Evolutionary conservation across 2,888 invertebrate genomes (phyloP).

Genomic region (Andrena praecox): DNA sequence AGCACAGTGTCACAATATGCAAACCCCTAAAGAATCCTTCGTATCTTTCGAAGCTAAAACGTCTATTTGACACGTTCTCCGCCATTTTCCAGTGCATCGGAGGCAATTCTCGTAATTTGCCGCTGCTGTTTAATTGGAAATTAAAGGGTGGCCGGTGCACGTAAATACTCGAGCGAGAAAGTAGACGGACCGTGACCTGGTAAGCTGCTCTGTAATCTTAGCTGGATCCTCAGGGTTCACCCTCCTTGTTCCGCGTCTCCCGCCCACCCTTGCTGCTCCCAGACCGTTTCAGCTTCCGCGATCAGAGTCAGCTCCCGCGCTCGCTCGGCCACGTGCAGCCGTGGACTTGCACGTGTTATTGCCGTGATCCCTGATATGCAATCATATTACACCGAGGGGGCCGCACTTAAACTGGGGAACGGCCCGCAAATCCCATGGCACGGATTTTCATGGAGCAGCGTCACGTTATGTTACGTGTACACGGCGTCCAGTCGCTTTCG

Average conservation of each 20-base stretch:
- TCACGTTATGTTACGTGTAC: constrained; percentile 68
- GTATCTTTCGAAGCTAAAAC: too few relatives aligned
- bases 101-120: background rate
- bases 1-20: too few relatives aligned
- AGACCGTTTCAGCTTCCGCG: constrained; percentile 19
- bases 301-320: constrained; percentile 21
- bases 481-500: background rate
- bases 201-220: constrained; percentile 49
- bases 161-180: constrained; percentile 26
- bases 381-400: constrained; percentile 44
- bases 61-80: background rate
- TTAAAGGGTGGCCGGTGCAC: background rate
- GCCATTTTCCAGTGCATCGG: background rate
- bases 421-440: constrained; percentile 41
- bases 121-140: constrained; percentile 9
- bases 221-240: constrained; percentile 34
- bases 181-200: constrained; percentile 54
- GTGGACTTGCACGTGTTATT: constrained; percentile 47
- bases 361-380: background rate
- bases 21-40: too few relatives aligned
- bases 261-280: background rate
- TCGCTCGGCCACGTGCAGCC: constrained; percentile 3
- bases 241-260: background rate
- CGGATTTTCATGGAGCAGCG: constrained; percentile 51
- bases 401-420: constrained; percentile 26